These are phyloP conservation scores for Australoheros scitulus DNA, from an alignment of 2,113 vertebrate genomes.

Conservation along the genomic window DNA sequence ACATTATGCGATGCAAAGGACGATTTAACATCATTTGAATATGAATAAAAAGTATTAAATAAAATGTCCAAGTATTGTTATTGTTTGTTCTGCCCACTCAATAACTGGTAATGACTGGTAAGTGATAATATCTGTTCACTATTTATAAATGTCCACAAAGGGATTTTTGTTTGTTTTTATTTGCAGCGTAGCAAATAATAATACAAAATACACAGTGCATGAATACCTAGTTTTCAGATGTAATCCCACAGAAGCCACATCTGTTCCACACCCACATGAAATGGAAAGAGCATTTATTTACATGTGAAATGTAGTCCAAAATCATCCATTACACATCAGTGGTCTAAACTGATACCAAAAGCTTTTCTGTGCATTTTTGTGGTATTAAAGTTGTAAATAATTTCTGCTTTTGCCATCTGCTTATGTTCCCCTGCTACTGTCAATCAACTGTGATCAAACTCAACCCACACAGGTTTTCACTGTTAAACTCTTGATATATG, in stretches of 20 bases:
- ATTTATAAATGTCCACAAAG: background rate
- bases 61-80: background rate
- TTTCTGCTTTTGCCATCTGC: background rate
- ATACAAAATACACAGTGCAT: background rate
- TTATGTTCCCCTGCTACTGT: background rate
- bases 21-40: background rate
- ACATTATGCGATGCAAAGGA: background rate
- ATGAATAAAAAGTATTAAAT: background rate
- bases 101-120: background rate
- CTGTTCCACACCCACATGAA: background rate
- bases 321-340: background rate
- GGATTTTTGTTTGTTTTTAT: background rate
- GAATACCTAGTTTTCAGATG: background rate
- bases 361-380: background rate
- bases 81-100: background rate
- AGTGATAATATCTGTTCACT: background rate
- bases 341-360: background rate
- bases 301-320: background rate
- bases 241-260: background rate
- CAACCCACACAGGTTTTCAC: background rate
- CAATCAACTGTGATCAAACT: background rate
- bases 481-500: background rate
- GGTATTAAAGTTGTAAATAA: background rate
- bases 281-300: background rate
- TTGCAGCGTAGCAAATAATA: background rate